phyloP scores from a whole-genome alignment of 35 echinoderm and acorn worm genomes.

The Holothuria glaberrima region DNA sequence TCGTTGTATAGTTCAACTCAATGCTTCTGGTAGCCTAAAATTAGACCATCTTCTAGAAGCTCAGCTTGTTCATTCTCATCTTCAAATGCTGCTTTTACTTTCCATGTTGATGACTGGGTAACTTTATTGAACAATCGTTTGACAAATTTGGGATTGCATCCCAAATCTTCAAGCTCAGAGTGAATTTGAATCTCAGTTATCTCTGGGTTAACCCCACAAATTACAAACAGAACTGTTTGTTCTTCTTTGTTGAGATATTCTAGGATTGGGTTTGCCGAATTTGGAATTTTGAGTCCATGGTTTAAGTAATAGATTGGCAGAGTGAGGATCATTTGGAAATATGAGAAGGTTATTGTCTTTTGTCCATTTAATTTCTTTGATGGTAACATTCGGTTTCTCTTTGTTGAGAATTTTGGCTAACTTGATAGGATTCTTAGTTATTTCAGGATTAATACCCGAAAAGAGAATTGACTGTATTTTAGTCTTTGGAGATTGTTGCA shows the following conservation, averaged over 20 bases:
- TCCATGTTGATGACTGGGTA: neutral
- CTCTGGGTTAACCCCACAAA: neutral
- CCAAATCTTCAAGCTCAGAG: neutral
- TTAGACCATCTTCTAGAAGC: neutral
- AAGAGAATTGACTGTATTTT: neutral
- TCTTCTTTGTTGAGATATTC: neutral
- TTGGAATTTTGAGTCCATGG: constrained; percentile 9
- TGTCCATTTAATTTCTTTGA: neutral
- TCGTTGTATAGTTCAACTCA: neutral
- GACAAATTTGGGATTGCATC: neutral
- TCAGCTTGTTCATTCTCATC: neutral
- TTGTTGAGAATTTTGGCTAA: no score
- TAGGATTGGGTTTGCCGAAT: neutral
- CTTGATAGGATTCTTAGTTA: no score
- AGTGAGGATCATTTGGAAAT: neutral
- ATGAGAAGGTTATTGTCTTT: neutral
- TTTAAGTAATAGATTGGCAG: neutral
- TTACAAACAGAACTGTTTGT: neutral
- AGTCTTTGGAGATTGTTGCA: no score
- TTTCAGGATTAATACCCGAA: neutral
- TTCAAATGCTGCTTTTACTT: neutral
- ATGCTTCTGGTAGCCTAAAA: neutral
- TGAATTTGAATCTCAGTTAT: neutral
- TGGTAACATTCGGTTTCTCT: constrained; percentile 14
- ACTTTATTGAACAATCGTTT: neutral